Base-by-base conservation (phyloP, 1,140 invertebrate species). In the Drosophila pseudoobscura region DNA sequence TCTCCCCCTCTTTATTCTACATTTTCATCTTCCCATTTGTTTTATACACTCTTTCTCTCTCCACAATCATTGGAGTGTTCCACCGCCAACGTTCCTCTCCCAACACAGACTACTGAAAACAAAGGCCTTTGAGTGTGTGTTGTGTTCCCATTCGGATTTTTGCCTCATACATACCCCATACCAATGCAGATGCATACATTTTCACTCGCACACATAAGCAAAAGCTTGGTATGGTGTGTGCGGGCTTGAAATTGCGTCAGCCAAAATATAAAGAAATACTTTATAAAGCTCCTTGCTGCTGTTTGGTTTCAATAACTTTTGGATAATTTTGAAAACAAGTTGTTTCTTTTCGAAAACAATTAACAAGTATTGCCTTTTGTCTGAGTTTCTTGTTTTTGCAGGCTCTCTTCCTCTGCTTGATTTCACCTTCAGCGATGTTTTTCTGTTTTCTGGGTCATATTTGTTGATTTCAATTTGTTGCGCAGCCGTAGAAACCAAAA, bases 381-480 rank as follows among this genome's bases (percentile, higher is more conserved):
- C 17, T 51, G 24, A 15, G 22, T 24, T 8, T n/a, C 26, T 46
- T 66, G 44, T 29, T 41, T 46, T 59, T 47, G 7, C 20, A 5
- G 24, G 24, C 24, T 26, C 24, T 26, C 24, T 26, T 26, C 24
- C 24, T 26, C 24, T 43, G 61, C 22, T 64, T 63, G 75, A 82
- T 87, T 87, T 87, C 82, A 87, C 82, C 82, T 87, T 87, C 82
- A 88, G 74, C 51, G 39, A 17, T 57, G 56, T 55, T 69, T 61
- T 55, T 70, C 59, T 77, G 66, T 64, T 84, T 85, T 87, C 83
- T 87, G 83, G 82, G 82, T 87, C 82, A 87, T 82, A 88, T 87
- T 87, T 87, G 82, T 87, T 88, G 83, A 87, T 88, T 88, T 87
- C 65, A 87, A 87, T 87, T 87, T 78, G 78, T 78, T 87, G 70